Base-by-base conservation (phyloP, 2,888 invertebrate species). In the Ochlodes sylvanus region DNA sequence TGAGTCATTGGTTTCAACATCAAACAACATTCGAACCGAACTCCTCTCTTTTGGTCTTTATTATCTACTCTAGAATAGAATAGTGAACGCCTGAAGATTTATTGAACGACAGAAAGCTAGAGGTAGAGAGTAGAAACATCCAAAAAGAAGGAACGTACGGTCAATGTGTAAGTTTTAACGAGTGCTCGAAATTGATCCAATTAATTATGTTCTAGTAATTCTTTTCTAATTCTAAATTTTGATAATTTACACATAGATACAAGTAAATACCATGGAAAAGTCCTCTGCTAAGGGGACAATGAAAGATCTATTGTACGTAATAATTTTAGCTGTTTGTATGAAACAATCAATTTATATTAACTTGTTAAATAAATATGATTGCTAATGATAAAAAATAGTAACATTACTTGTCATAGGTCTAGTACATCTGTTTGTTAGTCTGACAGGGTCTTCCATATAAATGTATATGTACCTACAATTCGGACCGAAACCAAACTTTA, bases 111-210 rank as follows among this genome's bases (percentile, higher is more conserved):
- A 84, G 84, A 88, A 21, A 61, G 67, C 60, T 61, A 67, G 61
- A 60, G 52, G 62, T 61, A 67, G 82, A 82, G 82, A 88, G 87
- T 85, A 85, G 85, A 83, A 82, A 87, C 81, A 86, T 87, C 84
- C 87, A 86, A 84, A 84, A 83, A 88, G 91, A 89, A 90, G 67
- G 86, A 87, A 87, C 88, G 86, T 85, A 89, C 90, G 90, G 91
- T 83, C 87, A 88, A 89, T 90, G 92, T 93, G 92, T 93, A 87
- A 89, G 88, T 89, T 88, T 92, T 93, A 93, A 93, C 92, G 87
- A 93, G 92, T 93, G 92, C 92, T 92, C 84, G 83, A 90, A 90
- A 88, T 89, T 89, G 87, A 85, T 89, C 86, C 89, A 88, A 89
- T 88, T 90, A 90, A 62, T 68, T 91, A 90, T 85, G 89, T 82